phyloP scores from a whole-genome alignment of 2,113 vertebrate species.

The Entosphenus tridentatus region DNA sequence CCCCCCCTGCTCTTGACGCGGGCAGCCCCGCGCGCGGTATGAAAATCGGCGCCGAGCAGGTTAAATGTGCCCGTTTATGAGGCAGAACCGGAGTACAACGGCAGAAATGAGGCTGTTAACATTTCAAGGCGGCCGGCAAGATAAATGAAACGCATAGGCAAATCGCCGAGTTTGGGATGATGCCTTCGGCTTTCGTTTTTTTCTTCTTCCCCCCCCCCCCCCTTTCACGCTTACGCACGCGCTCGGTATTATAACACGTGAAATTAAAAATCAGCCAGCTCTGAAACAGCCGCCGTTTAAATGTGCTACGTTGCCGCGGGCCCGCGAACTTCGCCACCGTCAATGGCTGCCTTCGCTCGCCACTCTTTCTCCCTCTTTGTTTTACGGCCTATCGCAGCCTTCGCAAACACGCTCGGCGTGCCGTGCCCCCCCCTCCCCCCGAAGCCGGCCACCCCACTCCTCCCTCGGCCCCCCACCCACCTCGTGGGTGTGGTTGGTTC shows the following conservation, averaged over 20 bases:
- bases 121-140: slow-evolving; percentile 6
- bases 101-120: slow-evolving; percentile 7
- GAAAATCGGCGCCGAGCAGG: slow-evolving; percentile 5
- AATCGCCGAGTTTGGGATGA: slow-evolving; percentile 3
- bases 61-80: slow-evolving; percentile 6
- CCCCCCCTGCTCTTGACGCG: too few relatives aligned
- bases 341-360: background rate
- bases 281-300: slow-evolving; percentile 3
- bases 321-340: slow-evolving; percentile 3
- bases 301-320: background rate
- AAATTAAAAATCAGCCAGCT: slow-evolving; percentile 6
- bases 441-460: too few relatives aligned
- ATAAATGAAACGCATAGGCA: slow-evolving; percentile 7
- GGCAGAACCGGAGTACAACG: slow-evolving; percentile 3
- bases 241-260: slow-evolving; percentile 3
- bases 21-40: background rate
- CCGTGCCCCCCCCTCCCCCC: too few relatives aligned
- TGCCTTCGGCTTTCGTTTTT: too few relatives aligned
- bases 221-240: slow-evolving; percentile 1
- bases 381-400: slow-evolving; percentile 1
- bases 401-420: background rate
- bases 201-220: background rate
- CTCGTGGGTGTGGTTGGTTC: too few relatives aligned
- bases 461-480: too few relatives aligned
- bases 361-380: background rate